Evolutionary conservation across 2,797 vertebrate genomes (phyloP).

Genomic region (Sebastes minor): DNA sequence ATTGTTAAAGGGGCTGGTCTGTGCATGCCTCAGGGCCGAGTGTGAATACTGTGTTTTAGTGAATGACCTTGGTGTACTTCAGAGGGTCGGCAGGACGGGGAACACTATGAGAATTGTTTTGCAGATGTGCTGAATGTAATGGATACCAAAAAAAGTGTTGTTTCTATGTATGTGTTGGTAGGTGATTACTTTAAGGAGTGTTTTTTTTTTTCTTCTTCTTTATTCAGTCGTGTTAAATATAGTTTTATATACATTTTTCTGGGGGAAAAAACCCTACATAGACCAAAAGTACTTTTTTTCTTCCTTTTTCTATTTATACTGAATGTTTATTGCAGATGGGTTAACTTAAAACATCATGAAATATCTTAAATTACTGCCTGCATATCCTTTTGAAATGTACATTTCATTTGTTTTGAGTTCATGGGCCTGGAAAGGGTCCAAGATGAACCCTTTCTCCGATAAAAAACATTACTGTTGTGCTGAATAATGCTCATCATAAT

Average conservation of each 20-base stretch:
- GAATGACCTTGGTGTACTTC: conserved; percentile 28
- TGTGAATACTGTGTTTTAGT: conserved; percentile 21
- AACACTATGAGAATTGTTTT: conserved; percentile 1
- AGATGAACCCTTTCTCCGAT: background rate
- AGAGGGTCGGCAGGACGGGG: background rate
- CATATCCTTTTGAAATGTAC: background rate
- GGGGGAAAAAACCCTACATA: accelerated
- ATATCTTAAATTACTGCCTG: background rate
- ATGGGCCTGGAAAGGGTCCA: background rate
- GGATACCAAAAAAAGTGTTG: background rate
- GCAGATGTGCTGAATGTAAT: background rate
- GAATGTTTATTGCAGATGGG: background rate
- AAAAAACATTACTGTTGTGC: background rate
- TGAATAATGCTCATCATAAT: background rate
- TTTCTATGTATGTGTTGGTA: background rate
- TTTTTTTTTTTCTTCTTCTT: background rate
- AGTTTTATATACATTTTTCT: background rate
- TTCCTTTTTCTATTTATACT: background rate
- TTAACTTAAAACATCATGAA: background rate
- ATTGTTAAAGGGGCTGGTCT: conserved; percentile 38
- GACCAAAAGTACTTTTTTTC: background rate
- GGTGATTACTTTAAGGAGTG: background rate
- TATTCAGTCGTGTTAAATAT: background rate
- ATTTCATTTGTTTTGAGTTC: background rate
- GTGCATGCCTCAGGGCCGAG: conserved; percentile 25